phyloP scores from a whole-genome alignment of 2,797 vertebrate species.

The Neomorphus geoffroyi region DNA sequence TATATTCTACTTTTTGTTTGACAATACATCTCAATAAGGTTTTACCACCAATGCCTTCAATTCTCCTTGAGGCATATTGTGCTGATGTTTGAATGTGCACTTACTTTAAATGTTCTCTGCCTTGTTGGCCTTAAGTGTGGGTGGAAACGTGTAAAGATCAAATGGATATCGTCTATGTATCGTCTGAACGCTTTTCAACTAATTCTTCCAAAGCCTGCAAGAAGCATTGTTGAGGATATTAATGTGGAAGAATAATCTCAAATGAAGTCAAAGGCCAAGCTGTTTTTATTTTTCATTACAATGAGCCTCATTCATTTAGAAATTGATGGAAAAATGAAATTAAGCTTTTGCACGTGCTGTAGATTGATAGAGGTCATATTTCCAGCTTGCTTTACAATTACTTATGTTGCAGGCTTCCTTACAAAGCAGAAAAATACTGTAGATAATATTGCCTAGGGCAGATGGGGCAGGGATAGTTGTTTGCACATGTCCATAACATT shows the following conservation, averaged over 20 bases:
- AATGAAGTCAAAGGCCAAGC: constrained; percentile 47
- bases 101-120: background rate
- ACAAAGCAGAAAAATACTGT: background rate
- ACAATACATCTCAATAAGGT: background rate
- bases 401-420: background rate
- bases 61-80: constrained; percentile 18
- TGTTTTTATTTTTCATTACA: constrained; percentile 57
- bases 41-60: background rate
- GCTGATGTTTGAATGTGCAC: background rate
- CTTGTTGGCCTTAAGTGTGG: background rate
- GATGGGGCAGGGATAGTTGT: background rate
- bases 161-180: background rate
- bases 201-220: constrained; percentile 25
- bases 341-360: constrained; percentile 38
- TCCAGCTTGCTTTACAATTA: constrained; percentile 14
- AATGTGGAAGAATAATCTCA: constrained; percentile 26
- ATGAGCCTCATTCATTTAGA: constrained; percentile 40
- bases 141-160: constrained; percentile 13
- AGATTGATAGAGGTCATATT: constrained; percentile 24
- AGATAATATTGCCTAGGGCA: background rate
- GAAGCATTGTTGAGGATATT: background rate
- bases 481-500: background rate
- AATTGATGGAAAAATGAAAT: constrained; percentile 61
- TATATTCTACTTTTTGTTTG: background rate
- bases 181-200: background rate